Conservation (phyloP, 2,113 vertebrate species). For the Trichomycterus rosablanca region DNA sequence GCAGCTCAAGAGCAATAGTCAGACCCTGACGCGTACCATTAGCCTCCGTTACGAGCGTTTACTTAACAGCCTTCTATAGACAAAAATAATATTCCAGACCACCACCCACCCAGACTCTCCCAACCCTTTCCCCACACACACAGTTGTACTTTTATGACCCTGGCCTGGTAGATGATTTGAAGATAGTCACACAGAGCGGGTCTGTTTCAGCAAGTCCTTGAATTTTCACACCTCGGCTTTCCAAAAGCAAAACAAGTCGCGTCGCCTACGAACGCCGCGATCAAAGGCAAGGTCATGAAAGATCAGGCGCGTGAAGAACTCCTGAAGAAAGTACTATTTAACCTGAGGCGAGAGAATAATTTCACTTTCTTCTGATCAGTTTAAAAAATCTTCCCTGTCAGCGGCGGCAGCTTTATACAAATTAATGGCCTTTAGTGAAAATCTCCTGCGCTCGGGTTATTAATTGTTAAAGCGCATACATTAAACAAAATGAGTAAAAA, state of each 20-base stretch:
- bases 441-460: slow-evolving; percentile 73
- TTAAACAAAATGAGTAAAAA: slow-evolving; percentile 81
- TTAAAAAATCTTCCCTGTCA: slow-evolving; percentile 77
- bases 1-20: slow-evolving; percentile 14
- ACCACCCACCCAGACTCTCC: slow-evolving; percentile 15
- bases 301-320: slow-evolving; percentile 52
- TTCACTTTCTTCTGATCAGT: slow-evolving; percentile 75
- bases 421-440: slow-evolving; percentile 78
- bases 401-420: slow-evolving; percentile 74
- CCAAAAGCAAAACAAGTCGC: slow-evolving; percentile 40
- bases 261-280: slow-evolving; percentile 43
- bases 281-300: slow-evolving; percentile 67
- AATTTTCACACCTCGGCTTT: slow-evolving; percentile 37
- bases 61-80: slow-evolving; percentile 33
- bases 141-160: slow-evolving; percentile 1
- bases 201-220: slow-evolving; percentile 49
- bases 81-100: slow-evolving; percentile 28
- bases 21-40: slow-evolving; percentile 30
- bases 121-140: slow-evolving; percentile 13
- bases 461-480: slow-evolving; percentile 81
- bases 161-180: slow-evolving; percentile 28
- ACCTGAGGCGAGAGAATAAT: slow-evolving; percentile 78
- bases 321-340: slow-evolving; percentile 72
- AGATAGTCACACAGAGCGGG: slow-evolving; percentile 36
- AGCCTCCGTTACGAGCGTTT: slow-evolving; percentile 25